phyloP scores from a whole-genome alignment of 2,888 invertebrate genomes.

The Cheilosia scutellata region DNA sequence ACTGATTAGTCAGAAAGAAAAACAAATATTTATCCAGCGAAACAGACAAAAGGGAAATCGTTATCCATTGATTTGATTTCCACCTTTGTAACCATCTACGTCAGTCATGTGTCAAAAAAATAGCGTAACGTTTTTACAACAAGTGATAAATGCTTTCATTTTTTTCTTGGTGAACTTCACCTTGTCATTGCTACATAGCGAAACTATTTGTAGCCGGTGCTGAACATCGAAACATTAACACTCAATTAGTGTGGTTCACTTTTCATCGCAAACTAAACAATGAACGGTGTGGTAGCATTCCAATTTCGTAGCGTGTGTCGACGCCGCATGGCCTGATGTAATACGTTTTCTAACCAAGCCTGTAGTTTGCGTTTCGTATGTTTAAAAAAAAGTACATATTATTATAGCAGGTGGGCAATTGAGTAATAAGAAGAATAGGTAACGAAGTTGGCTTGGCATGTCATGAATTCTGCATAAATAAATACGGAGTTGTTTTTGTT shows the following conservation, averaged over 20 bases:
- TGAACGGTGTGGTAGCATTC: constrained; percentile 7
- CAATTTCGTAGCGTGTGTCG: background rate
- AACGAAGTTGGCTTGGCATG: constrained; percentile 59
- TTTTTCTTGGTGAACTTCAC: constrained; percentile 44
- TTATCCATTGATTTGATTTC: constrained; percentile 2
- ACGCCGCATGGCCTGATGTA: constrained; percentile 9
- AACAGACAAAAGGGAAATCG: constrained; percentile 7
- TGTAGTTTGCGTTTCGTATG: background rate
- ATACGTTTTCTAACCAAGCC: background rate
- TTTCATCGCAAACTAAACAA: constrained; percentile 20
- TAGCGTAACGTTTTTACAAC: background rate
- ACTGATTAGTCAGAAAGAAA: background rate
- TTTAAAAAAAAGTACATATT: constrained; percentile 11
- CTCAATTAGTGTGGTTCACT: constrained; percentile 45
- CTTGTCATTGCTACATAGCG: constrained; percentile 52
- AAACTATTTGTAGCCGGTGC: constrained; percentile 20
- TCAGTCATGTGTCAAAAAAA: constrained; percentile 17
- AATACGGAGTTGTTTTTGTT: constrained; percentile 50
- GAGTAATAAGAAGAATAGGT: constrained; percentile 10
- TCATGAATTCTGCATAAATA: constrained; percentile 62
- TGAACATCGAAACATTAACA: constrained; percentile 42
- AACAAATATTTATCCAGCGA: background rate
- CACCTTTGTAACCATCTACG: constrained; percentile 1
- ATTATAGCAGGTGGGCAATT: constrained; percentile 25
- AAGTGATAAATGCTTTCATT: constrained; percentile 8